Conservation (phyloP, 2,797 vertebrate genomes). For the Xenentodon cancila region DNA sequence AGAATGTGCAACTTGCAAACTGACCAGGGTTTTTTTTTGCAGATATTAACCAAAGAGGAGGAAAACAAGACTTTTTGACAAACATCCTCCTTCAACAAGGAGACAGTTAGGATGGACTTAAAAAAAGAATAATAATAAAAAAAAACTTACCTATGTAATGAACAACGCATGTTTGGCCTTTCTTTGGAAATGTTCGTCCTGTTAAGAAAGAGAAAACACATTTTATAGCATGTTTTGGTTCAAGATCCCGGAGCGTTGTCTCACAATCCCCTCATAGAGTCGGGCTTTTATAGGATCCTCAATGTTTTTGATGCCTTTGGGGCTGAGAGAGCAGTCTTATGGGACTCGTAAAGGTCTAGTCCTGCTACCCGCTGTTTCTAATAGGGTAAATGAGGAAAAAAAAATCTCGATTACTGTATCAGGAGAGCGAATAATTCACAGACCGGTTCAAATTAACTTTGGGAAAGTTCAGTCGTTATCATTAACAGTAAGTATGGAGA, state of each 20-base stretch:
- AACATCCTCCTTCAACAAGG: constrained; percentile 15
- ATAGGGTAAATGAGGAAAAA: too few species aligned
- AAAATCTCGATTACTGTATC: too few species aligned
- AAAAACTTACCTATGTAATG: constrained; percentile 96
- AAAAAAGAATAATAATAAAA: not conserved
- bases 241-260: too few species aligned
- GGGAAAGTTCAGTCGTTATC: not conserved
- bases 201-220: constrained; percentile 48
- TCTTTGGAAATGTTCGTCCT: constrained; percentile 99
- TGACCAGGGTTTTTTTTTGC: not conserved
- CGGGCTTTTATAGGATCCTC: too few species aligned
- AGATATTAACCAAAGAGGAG: not conserved
- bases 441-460: not conserved
- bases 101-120: constrained; percentile 27
- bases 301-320: too few species aligned
- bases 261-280: too few species aligned
- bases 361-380: too few species aligned
- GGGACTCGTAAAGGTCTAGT: too few species aligned
- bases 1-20: constrained; percentile 2
- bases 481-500: constrained; percentile 5
- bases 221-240: constrained; percentile 26
- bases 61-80: not conserved
- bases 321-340: too few species aligned
- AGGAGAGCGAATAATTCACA: not conserved
- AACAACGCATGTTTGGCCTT: constrained; percentile 97